A percentile compares a stretch with the other conserved stretches of the same genome.
phyloP scores from a whole-genome alignment of 2,888 invertebrate species.

The Tinea pellionella region DNA sequence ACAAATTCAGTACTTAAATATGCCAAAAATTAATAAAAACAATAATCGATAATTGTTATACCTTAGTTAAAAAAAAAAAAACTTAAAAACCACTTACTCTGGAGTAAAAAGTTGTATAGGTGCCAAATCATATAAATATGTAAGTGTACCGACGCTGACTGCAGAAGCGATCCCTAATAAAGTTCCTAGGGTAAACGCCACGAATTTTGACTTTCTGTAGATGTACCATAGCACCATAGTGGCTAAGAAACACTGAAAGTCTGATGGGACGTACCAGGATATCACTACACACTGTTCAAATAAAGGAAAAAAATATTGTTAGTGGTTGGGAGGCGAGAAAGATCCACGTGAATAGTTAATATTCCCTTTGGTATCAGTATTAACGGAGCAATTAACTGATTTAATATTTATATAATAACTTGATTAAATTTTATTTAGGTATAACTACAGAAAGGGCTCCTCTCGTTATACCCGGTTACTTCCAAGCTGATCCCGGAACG shows the following conservation, averaged over 20 bases:
- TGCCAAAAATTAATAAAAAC: no score
- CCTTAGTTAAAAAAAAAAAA: no score
- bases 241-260: slow-evolving; percentile 75
- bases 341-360: no score
- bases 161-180: slow-evolving; percentile 46
- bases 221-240: slow-evolving; percentile 58
- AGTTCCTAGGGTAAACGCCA: slow-evolving; percentile 43
- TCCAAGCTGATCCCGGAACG: no score
- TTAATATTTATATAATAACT: no score
- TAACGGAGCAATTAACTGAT: no score
- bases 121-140: slow-evolving; percentile 54
- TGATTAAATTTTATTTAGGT: no score
- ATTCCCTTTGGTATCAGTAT: no score
- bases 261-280: slow-evolving; percentile 78
- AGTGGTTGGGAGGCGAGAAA: background rate
- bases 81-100: slow-evolving; percentile 43
- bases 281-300: slow-evolving; percentile 71
- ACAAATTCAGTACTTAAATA: no score
- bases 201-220: slow-evolving; percentile 41
- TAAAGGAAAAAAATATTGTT: slow-evolving; percentile 24
- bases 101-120: slow-evolving; percentile 69
- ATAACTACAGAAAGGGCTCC: no score
- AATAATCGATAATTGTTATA: no score
- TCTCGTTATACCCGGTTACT: no score
- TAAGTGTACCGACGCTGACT: slow-evolving; percentile 61